Percentiles rank a stretch among this genome's conserved stretches.
phyloP scores from a whole-genome alignment of 2,113 vertebrate species.

The Cyprinodon tularosa region DNA sequence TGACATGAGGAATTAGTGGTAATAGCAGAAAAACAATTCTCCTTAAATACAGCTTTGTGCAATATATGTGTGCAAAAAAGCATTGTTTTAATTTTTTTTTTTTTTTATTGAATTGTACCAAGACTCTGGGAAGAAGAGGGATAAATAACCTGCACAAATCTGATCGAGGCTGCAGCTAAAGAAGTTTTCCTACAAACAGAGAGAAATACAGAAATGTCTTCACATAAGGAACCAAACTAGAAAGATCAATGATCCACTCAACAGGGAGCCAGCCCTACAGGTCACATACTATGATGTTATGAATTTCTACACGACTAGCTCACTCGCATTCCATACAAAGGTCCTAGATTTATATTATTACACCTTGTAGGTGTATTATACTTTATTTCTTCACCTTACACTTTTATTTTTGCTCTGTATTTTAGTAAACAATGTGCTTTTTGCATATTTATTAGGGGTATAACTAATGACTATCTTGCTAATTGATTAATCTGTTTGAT shows the following conservation, averaged over 20 bases:
- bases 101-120: neutral
- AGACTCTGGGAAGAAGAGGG: neutral
- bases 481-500: too few relatives aligned
- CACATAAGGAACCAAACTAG: conserved; percentile 2
- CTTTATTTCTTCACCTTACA: too few relatives aligned
- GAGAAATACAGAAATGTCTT: conserved; percentile 5
- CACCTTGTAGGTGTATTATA: too few relatives aligned
- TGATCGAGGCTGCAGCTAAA: neutral
- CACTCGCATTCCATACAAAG: too few relatives aligned
- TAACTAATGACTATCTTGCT: too few relatives aligned
- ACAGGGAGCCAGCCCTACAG: neutral
- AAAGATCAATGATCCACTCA: neutral
- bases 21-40: neutral
- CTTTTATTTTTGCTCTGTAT: too few relatives aligned
- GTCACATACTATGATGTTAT: too few relatives aligned
- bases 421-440: too few relatives aligned
- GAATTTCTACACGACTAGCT: too few relatives aligned
- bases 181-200: neutral
- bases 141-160: conserved; percentile 3
- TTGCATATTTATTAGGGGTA: too few relatives aligned
- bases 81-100: neutral
- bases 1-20: neutral
- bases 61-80: neutral
- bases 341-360: too few relatives aligned
- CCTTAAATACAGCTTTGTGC: neutral